Evolutionary conservation across 2,113 vertebrate species (phyloP).

Genomic region (Sebastes schlegelii): DNA sequence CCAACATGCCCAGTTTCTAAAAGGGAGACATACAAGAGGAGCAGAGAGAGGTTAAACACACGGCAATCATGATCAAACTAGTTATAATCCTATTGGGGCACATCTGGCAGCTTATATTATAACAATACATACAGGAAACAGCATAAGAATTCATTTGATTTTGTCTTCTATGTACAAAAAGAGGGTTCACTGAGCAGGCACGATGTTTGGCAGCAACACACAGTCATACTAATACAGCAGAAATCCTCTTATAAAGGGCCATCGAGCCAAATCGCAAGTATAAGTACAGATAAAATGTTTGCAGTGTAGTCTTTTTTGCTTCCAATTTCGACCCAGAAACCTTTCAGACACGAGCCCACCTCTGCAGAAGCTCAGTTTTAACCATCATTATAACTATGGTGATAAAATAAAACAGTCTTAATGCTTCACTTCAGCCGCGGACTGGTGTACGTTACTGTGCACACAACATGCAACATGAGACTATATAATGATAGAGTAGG

Average conservation of each 20-base stretch:
- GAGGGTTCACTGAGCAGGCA: conserved; percentile 19
- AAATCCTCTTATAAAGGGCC: conserved; percentile 11
- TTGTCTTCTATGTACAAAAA: conserved; percentile 29
- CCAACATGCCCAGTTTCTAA: conserved; percentile 93
- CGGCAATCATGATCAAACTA: conserved; percentile 62
- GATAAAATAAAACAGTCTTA: conserved; percentile 63
- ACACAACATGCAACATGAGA: conserved; percentile 72
- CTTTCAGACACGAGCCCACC: conserved; percentile 10
- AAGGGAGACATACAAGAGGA: conserved; percentile 63
- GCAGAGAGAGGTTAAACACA: conserved; percentile 54
- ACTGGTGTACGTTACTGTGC: conserved; percentile 70
- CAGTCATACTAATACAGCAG: conserved; percentile 7
- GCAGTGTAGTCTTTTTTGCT: conserved; percentile 1
- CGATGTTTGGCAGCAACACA: conserved; percentile 3
- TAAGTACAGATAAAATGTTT: not conserved
- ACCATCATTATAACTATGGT: conserved; percentile 42
- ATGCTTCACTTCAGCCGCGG: conserved; percentile 51
- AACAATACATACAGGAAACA: conserved; percentile 56
- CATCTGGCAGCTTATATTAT: conserved; percentile 60
- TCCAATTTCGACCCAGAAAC: conserved; percentile 42
- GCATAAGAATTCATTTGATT: conserved; percentile 41
- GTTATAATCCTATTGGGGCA: conserved; percentile 60
- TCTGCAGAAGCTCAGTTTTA: conserved; percentile 37
- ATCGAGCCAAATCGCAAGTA: conserved; percentile 3
- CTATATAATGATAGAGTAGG: conserved; percentile 69